Conservation (phyloP, 2,113 vertebrate genomes). For the Melierax canorus region DNA sequence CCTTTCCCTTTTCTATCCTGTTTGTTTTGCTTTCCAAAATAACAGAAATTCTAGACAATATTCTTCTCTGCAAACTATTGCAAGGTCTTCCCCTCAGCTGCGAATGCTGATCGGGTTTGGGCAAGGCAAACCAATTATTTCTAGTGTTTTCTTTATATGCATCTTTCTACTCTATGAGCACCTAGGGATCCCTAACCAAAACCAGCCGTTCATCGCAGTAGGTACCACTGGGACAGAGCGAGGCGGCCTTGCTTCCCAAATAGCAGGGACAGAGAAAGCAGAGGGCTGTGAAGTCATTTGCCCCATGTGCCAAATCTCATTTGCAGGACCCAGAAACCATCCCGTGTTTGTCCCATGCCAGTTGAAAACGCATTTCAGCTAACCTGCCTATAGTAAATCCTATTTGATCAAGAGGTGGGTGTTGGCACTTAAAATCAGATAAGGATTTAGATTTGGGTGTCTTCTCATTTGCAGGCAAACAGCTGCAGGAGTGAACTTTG, state of each 20-base stretch:
- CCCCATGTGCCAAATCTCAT: not conserved
- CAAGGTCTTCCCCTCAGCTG: not conserved
- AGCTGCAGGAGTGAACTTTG: not conserved
- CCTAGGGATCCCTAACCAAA: not conserved
- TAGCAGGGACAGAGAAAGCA: not conserved
- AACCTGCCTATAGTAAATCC: not conserved
- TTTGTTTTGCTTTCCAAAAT: not conserved
- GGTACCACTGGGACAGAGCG: not conserved
- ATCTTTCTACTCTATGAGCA: not conserved
- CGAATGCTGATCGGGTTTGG: not conserved
- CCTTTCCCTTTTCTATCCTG: not conserved
- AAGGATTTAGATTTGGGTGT: not conserved
- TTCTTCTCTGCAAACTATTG: not conserved
- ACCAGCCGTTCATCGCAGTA: not conserved
- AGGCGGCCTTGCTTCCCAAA: not conserved
- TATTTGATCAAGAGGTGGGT: not conserved
- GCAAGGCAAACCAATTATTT: not conserved
- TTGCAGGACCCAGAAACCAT: not conserved
- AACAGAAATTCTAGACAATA: not conserved
- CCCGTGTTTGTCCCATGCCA: fast-evolving
- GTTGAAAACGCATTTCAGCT: not conserved
- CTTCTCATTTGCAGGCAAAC: not conserved
- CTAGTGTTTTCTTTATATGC: not conserved
- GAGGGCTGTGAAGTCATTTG: not conserved
- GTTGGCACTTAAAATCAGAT: not conserved